phyloP scores from a whole-genome alignment of 1,140 invertebrate species.

The Aphelinus atriplicis region DNA sequence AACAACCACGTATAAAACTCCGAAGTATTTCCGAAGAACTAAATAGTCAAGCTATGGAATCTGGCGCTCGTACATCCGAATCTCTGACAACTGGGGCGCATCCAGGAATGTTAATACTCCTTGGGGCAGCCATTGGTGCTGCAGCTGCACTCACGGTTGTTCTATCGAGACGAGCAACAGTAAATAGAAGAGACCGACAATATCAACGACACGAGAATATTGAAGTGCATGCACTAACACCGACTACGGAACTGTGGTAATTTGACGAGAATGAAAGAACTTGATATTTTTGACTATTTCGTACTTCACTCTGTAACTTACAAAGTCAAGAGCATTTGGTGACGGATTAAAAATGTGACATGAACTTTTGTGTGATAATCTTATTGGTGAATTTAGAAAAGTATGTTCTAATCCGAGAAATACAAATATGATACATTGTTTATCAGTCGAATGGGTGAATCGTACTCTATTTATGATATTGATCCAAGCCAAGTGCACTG shows the following conservation, averaged over 20 bases:
- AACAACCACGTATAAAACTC: constrained; percentile 1
- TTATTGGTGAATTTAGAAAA: background rate
- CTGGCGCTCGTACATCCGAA: constrained; percentile 50
- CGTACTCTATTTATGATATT: background rate
- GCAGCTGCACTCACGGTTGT: constrained; percentile 64
- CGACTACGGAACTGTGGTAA: constrained; percentile 76
- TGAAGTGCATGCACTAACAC: constrained; percentile 74
- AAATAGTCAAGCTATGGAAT: constrained; percentile 57
- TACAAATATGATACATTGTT: background rate
- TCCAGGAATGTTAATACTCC: constrained; percentile 66
- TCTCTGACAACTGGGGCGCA: constrained; percentile 53
- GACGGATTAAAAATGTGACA: background rate
- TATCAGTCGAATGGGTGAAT: background rate
- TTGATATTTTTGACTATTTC: constrained; percentile 29
- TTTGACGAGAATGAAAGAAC: constrained; percentile 41
- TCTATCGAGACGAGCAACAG: constrained; percentile 55
- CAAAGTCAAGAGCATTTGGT: background rate
- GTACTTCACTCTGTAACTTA: constrained; percentile 18
- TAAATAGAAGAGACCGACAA: constrained; percentile 58
- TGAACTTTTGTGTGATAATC: background rate
- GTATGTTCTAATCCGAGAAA: background rate
- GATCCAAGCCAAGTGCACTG: constrained; percentile 13
- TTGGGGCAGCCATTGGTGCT: constrained; percentile 60
- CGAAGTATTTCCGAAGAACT: constrained; percentile 55
- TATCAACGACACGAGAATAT: constrained; percentile 70